Evolutionary conservation across 1,140 invertebrate species (phyloP), one percentile per base, ranked within the genome.

Genomic region (Hirudo medicinalis): DNA sequence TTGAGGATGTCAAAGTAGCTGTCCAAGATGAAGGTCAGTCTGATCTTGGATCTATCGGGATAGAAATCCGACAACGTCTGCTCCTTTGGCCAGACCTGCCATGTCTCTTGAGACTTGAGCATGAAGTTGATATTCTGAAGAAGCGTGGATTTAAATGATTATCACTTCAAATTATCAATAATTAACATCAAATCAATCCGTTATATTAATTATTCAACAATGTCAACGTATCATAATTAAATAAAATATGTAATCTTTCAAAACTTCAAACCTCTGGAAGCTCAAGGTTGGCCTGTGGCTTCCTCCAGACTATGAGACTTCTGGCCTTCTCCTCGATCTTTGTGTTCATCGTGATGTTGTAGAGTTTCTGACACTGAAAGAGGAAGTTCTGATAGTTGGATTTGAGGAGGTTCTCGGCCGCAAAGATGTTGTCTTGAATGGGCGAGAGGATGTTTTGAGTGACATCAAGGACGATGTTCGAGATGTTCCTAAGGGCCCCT

Each of bases 231-330:
- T 36, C 32, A 36, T 36, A 36, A 2, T 36, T 36, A 36, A 36
- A 36, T 36, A 36, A 36, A 36, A 3, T 36, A 36, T 6, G 9
- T 57, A n/a, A 57, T n/a, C 5, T 25, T n/a, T 57, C 9, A 4
- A 57, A 57, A 2, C 5, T 25, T 57, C 5, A 63, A 25, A 70
- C 69, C 40, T 70, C 69, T 1, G 69, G 69, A 2, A 70, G 40
- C 54, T 70, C 69, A 20, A 70, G 53, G 22, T 70, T 70, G 53
- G 32, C 32, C 22, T 8, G n/a, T n/a, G 69, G 69, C 29, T 70
- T 25, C 9, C 69, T 5, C 69, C 69, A 70, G n/a, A 70, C 43
- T 19, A 13, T 6, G 36, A 70, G 32, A 36, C 6, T 13, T 22
- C 69, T 70, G 19, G 69, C 69, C 19, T 20, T 15, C 0, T 54